Base-by-base conservation (phyloP, 2,888 invertebrate genomes). In the Harpagoxenus sublaevis region DNA sequence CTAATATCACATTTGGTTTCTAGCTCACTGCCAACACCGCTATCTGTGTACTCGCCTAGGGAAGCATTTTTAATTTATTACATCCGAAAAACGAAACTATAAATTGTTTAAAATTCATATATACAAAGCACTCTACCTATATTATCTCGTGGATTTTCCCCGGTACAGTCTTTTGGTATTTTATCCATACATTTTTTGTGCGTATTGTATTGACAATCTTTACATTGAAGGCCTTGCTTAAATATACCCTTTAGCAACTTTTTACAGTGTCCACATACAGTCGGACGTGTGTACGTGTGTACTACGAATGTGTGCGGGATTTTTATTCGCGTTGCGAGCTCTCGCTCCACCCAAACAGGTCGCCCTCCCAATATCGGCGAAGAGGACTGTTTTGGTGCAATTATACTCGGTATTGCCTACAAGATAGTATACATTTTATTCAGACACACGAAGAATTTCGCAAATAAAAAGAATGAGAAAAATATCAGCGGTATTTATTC, bases 291-390 rank as follows among this genome's bases (percentile, higher is more conserved):
- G 96, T 99, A 99, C 79, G 98, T 98, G 96, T 99, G 99, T 88
- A 99, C 97, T 93, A 98, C 98, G 96, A 99, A 99, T 6, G 99
- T 99, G 96, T 99, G 99, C 53, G 99, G 99, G 93, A 98, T 98
- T 94, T 97, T 97, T 85, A 97, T 93, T 68, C 93, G 92, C 23
- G 92, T 92, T 5, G 97, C 97, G 92, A 97, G 96, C 93, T 97
- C 97, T 91, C 97, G 96, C 93, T 97, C 97, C 88, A 97, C 96
- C 97, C 97, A 97, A 35, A 96, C 95, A 4, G 97, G 96, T 83
- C 97, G 95, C 87, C 97, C 96, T 91, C 97, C 96, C 92, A 97
- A 95, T 0, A 97, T 97, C 62, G 98, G 97, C 0, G 97, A 97
- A 83, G 97, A 96, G 92, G 97, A 97, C 89, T 96, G 96, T 92